phyloP scores from a whole-genome alignment of 2,888 invertebrate species.

The Meandrusa payeni region DNA sequence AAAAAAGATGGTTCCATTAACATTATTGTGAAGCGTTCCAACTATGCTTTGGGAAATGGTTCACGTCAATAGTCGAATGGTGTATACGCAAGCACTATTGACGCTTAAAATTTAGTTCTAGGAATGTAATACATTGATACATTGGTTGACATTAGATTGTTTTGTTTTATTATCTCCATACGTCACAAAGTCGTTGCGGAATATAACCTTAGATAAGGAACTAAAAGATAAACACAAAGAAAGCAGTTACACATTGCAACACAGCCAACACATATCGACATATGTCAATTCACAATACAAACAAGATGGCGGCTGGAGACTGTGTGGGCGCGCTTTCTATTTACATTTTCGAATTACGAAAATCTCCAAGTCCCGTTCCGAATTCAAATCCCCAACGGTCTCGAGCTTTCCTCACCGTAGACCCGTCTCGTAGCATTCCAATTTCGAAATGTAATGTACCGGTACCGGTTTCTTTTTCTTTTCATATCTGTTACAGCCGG shows the following conservation, averaged over 20 bases:
- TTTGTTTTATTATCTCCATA: too few species aligned
- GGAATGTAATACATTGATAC: too few species aligned
- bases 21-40: too few species aligned
- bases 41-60: too few species aligned
- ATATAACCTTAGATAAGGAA: too few species aligned
- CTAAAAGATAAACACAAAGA: too few species aligned
- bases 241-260: conserved; percentile 8
- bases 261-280: conserved; percentile 14
- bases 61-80: too few species aligned
- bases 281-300: conserved; percentile 15
- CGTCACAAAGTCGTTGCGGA: too few species aligned
- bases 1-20: too few species aligned
- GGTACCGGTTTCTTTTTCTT: conserved; percentile 17
- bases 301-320: conserved; percentile 20
- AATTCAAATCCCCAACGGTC: conserved; percentile 35
- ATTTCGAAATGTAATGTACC: conserved; percentile 20
- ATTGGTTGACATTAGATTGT: too few species aligned
- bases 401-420: conserved; percentile 24
- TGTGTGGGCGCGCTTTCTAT: conserved; percentile 31
- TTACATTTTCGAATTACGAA: conserved; percentile 32
- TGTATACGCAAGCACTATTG: too few species aligned
- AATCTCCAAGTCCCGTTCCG: conserved; percentile 32
- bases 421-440: conserved; percentile 25
- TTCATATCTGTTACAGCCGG: conserved; percentile 1
- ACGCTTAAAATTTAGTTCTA: too few species aligned